Percentiles rank a stretch among this genome's conserved stretches.
phyloP scores from a whole-genome alignment of 1,140 invertebrate genomes.

The Tribolium castaneum region DNA sequence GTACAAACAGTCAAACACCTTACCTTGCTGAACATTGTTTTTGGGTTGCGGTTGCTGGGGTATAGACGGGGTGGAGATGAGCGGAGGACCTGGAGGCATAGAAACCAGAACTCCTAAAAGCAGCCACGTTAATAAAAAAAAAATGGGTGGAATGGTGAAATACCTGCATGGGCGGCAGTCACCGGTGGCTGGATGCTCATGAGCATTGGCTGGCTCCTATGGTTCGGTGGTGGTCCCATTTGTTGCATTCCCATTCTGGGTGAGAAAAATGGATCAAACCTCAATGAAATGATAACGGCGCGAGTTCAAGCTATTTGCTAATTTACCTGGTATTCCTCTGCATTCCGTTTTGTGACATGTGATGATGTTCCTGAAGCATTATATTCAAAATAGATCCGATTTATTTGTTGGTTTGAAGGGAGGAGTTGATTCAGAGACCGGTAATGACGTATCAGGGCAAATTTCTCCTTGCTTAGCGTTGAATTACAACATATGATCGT shows the following conservation, averaged over 20 bases:
- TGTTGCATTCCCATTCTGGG: constrained; percentile 60
- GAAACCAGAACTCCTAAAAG: constrained; percentile 61
- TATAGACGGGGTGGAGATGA: constrained; percentile 59
- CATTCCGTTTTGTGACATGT: constrained; percentile 60
- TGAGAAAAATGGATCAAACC: constrained; percentile 8
- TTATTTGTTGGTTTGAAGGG: constrained; percentile 37
- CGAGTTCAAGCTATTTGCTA: background rate
- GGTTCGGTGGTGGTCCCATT: constrained; percentile 61
- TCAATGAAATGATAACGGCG: background rate
- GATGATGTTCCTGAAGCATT: constrained; percentile 63
- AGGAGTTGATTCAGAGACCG: constrained; percentile 39
- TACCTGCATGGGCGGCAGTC: constrained; percentile 57
- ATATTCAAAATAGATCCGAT: constrained; percentile 44
- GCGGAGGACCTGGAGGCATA: constrained; percentile 60
- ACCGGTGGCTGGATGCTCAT: constrained; percentile 58
- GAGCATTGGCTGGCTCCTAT: constrained; percentile 58
- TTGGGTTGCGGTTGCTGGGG: constrained; percentile 57
- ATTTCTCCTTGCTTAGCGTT: background rate
- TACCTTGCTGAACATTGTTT: constrained; percentile 48
- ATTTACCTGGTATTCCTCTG: constrained; percentile 62
- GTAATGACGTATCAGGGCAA: constrained; percentile 28
- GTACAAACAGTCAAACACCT: background rate
- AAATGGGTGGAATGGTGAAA: constrained; percentile 1
- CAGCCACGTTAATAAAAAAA: background rate
- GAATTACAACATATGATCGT: background rate